These are phyloP conservation scores for Himalopsyche japonica DNA, from an alignment of 2,888 invertebrate genomes.

Conservation along the genomic window DNA sequence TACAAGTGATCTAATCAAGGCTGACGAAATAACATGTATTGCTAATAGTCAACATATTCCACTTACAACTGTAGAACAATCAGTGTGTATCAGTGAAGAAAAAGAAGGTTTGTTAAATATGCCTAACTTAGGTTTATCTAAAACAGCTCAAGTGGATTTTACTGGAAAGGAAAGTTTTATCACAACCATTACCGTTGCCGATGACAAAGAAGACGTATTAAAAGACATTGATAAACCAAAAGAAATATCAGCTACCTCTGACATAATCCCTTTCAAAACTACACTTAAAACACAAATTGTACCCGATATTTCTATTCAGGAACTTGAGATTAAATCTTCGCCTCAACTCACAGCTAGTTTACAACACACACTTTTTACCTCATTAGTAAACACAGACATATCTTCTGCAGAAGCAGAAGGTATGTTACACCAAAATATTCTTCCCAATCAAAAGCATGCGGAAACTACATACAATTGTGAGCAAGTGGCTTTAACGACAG, in stretches of 20 bases:
- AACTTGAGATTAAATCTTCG: constrained; percentile 43
- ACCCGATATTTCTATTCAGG: constrained; percentile 44
- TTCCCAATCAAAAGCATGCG: constrained; percentile 50
- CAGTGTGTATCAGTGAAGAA: constrained; percentile 57
- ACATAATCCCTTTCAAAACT: constrained; percentile 49
- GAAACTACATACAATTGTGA: constrained; percentile 42
- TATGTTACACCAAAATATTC: constrained; percentile 48
- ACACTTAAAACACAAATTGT: constrained; percentile 52
- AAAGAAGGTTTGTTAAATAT: constrained; percentile 53
- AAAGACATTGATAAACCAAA: constrained; percentile 46
- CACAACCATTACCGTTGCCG: constrained; percentile 59
- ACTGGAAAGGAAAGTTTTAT: constrained; percentile 61
- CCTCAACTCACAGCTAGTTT: constrained; percentile 42
- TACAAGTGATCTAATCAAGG: constrained; percentile 47
- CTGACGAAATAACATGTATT: constrained; percentile 44
- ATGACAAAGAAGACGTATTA: constrained; percentile 61
- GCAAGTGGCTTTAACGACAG: constrained; percentile 51
- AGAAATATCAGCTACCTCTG: constrained; percentile 45
- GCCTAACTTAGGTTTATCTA: constrained; percentile 45
- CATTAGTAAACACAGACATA: constrained; percentile 34
- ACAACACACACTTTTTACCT: constrained; percentile 37
- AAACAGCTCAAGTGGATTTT: constrained; percentile 55
- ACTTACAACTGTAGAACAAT: constrained; percentile 54
- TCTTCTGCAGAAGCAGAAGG: constrained; percentile 48
- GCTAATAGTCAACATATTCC: constrained; percentile 49